Percentiles rank a stretch among this genome's conserved stretches.
Conservation (phyloP, 2,888 invertebrate species). For the Cephus pulcher region DNA sequence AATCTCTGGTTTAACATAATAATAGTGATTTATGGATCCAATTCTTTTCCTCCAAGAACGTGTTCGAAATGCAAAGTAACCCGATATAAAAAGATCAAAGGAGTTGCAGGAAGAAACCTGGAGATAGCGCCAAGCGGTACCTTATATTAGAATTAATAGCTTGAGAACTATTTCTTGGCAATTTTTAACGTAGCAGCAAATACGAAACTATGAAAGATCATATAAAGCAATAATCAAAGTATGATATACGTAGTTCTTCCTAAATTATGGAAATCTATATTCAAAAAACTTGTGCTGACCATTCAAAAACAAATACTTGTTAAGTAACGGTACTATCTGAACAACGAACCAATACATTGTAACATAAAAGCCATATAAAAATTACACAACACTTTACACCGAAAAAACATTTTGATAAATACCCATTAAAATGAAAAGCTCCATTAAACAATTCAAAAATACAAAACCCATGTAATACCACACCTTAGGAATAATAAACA, state of each 20-base stretch:
- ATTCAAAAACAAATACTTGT: background rate
- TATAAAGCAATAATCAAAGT: background rate
- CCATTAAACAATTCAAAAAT: background rate
- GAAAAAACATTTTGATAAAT: background rate
- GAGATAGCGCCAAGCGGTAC: background rate
- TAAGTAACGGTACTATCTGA: background rate
- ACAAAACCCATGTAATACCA: background rate
- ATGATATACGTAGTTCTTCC: background rate
- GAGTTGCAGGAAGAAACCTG: background rate
- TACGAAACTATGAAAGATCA: background rate
- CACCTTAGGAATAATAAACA: background rate
- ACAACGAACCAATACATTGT: background rate
- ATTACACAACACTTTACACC: background rate
- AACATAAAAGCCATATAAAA: background rate
- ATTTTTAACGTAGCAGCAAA: background rate
- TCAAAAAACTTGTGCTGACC: background rate
- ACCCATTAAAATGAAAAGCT: background rate
- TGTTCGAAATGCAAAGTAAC: constrained; percentile 1
- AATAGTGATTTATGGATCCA: constrained; percentile 4
- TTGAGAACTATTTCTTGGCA: background rate
- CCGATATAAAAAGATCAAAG: background rate
- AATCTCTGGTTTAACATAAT: constrained; percentile 2
- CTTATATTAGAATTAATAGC: background rate
- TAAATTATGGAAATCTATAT: background rate
- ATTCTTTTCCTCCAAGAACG: constrained; percentile 1